Conservation (phyloP, 2,797 vertebrate species). For the Myioborus miniatus region DNA sequence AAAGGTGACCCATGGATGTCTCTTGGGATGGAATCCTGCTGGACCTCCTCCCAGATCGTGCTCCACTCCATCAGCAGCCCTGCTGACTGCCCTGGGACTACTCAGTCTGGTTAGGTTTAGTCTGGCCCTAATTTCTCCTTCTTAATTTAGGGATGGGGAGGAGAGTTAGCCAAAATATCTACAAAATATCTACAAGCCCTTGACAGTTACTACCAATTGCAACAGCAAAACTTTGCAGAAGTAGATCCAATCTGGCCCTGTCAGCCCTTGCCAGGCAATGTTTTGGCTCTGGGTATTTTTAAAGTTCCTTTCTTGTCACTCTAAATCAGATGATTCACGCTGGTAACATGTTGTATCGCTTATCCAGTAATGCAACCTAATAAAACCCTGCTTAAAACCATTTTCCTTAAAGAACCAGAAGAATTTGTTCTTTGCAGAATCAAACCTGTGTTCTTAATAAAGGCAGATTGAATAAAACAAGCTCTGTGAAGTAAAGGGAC, state of each 20-base stretch:
- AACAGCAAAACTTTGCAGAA: constrained; percentile 62
- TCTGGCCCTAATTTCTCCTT: constrained; percentile 20
- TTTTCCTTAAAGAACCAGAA: constrained; percentile 72
- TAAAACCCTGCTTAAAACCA: constrained; percentile 68
- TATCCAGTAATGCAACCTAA: constrained; percentile 69
- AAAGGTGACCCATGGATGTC: neutral
- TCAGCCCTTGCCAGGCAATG: constrained; percentile 50
- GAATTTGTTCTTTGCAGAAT: constrained; percentile 74
- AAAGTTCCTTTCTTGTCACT: constrained; percentile 67
- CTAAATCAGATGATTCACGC: constrained; percentile 71
- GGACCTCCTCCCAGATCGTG: neutral
- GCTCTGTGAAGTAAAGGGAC: constrained; percentile 61
- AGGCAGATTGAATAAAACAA: constrained; percentile 71
- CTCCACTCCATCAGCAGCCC: neutral
- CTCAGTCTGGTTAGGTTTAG: neutral
- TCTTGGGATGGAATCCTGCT: neutral
- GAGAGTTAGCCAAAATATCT: constrained; percentile 62
- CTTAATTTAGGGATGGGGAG: neutral
- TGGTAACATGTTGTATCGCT: constrained; percentile 74
- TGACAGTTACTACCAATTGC: constrained; percentile 58
- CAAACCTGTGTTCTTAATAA: constrained; percentile 74
- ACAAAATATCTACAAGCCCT: constrained; percentile 44
- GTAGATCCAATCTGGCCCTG: constrained; percentile 60
- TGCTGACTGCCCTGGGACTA: neutral
- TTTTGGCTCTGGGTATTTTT: constrained; percentile 64